Evolutionary conservation across 2,797 vertebrate genomes (phyloP).

Genomic region (Tenualosa ilisha): DNA sequence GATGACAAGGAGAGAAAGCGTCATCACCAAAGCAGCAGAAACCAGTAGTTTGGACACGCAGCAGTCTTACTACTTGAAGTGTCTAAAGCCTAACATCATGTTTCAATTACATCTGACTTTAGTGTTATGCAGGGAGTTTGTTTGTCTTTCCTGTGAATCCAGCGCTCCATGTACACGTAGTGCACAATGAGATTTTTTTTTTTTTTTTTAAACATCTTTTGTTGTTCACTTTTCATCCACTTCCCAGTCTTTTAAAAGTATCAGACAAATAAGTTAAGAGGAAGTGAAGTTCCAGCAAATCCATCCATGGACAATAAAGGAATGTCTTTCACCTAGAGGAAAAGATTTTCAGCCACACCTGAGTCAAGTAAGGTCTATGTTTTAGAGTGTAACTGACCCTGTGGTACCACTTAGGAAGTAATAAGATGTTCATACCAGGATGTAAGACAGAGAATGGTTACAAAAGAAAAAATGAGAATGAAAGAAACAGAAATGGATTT

Average conservation of each 20-base stretch:
- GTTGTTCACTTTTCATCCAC: background rate
- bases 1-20: constrained; percentile 29
- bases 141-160: constrained; percentile 22
- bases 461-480: background rate
- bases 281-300: background rate
- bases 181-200: too few relatives aligned
- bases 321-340: background rate
- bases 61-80: constrained; percentile 23
- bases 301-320: background rate
- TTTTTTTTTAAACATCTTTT: too few relatives aligned
- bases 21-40: constrained; percentile 38
- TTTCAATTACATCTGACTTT: constrained; percentile 27
- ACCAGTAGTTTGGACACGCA: constrained; percentile 4
- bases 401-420: background rate
- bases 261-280: background rate
- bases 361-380: background rate
- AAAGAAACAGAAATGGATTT: background rate
- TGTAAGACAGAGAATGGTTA: too few relatives aligned
- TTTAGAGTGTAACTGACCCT: background rate
- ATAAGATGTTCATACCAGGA: too few relatives aligned
- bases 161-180: background rate
- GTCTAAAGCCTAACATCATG: constrained; percentile 13
- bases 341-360: background rate
- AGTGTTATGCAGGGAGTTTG: background rate
- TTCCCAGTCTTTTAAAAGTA: background rate